Base-by-base conservation (phyloP, 1,140 invertebrate genomes). In the Frieseomelitta varia region DNA sequence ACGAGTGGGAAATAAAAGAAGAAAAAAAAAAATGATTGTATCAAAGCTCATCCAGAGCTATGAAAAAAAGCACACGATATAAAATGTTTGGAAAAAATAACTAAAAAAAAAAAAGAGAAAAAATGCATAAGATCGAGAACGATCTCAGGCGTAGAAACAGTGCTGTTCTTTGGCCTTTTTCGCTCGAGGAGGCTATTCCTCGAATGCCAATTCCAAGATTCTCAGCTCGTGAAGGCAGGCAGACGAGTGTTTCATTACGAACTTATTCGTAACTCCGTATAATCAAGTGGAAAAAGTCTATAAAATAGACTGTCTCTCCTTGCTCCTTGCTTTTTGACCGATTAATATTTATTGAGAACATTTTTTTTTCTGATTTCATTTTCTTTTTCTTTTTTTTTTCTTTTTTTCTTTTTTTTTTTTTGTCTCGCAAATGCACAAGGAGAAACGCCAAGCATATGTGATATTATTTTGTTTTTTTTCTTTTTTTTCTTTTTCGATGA, bases 161-260 rank as follows among this genome's bases (percentile, higher is more conserved):
- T 67, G 47, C 58, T 73, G 67, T 63, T 88, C 87, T 88, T 88
- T 88, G 79, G 79, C 87, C 69, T 85, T 88, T 72, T 61, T 72
- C 82, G 27, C 39, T 56, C 56, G 77, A 84, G 47, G 58, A 80
- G 0, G 14, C 6, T 72, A 30, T 6, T 34, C 27, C 71, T 75
- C 47, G n/a, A 72, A 58, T 30, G 79, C 79, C 79, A 69, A 80
- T 80, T 72, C 55, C 30, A 71, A 30, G 68, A 27, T 58, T 80
- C 34, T 27, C 34, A 19, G n/a, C 39, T 80, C n/a, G 21, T 71
- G 3, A 78, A 76, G 53, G 12, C 24, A 8, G 63, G 4, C 39
- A 71, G 17, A 27, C 6, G 34, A 53, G 27, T 2, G 10, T 53
- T 68, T 56, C 2, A 2, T 30, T 30, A 30, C 30, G 30, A 30